These are phyloP conservation scores for Pristis pectinata DNA, from an alignment of 2,797 vertebrate species.

Conservation along the genomic window DNA sequence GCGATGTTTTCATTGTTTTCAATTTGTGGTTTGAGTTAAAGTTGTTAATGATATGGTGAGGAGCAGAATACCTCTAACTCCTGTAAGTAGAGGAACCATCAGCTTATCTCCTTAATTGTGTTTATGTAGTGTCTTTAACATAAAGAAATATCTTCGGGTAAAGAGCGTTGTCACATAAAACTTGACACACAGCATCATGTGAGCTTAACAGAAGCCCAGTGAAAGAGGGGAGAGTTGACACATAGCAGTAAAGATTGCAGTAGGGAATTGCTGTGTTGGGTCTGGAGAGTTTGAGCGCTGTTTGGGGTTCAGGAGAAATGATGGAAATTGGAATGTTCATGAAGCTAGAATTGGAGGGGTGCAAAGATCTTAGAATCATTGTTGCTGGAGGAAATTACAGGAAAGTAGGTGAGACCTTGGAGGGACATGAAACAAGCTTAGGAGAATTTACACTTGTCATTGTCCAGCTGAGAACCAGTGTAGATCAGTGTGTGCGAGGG, in stretches of 20 bases:
- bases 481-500: background rate
- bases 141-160: background rate
- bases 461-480: no score
- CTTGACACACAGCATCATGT: background rate
- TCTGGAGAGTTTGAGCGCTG: background rate
- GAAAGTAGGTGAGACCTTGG: background rate
- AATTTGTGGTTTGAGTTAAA: background rate
- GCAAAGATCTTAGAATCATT: background rate
- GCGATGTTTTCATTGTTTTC: background rate
- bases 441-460: background rate
- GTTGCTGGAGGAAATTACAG: background rate
- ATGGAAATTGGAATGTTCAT: background rate
- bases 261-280: background rate
- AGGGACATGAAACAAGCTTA: background rate
- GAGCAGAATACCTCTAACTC: no score
- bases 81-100: no score
- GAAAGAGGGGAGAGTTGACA: background rate
- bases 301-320: background rate
- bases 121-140: background rate
- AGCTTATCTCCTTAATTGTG: background rate
- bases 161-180: background rate
- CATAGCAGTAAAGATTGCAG: background rate
- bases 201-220: background rate
- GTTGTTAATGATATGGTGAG: no score
- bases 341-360: no score